Conservation (phyloP, 2,113 vertebrate genomes). For the Haliaeetus leucogaster region DNA sequence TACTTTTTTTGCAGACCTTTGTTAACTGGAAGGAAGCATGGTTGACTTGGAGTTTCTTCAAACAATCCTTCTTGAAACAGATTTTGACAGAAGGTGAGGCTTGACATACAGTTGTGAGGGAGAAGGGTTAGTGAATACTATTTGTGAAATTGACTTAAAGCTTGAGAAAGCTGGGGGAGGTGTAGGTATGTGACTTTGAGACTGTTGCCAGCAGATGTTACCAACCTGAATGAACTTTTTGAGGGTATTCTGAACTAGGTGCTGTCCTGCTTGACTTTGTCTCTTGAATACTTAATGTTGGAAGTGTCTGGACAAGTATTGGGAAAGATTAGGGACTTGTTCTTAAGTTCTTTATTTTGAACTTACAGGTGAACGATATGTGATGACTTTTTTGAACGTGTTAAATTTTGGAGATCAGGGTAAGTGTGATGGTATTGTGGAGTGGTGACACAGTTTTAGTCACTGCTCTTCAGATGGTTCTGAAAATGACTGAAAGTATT, state of each 20-base stretch:
- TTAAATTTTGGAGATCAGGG: slow-evolving; percentile 97
- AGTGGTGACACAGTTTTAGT: not conserved
- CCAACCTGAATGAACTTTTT: not conserved
- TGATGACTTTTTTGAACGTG: slow-evolving; percentile 97
- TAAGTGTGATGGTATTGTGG: slow-evolving; percentile 52
- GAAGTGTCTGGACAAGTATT: not conserved
- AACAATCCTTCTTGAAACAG: slow-evolving; percentile 97
- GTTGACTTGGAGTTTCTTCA: slow-evolving; percentile 96
- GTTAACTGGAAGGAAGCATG: slow-evolving; percentile 85
- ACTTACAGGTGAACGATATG: slow-evolving; percentile 88
- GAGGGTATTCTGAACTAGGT: not conserved
- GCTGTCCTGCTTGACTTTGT: not conserved
- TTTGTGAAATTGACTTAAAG: not conserved
- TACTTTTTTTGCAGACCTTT: slow-evolving; percentile 73
- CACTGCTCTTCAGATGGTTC: not conserved
- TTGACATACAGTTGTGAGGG: not conserved
- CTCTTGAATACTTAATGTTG: not conserved
- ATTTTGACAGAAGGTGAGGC: slow-evolving; percentile 91
- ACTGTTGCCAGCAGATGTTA: not conserved
- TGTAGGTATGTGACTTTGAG: not conserved
- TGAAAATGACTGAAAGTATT: not conserved
- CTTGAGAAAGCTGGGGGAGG: not conserved
- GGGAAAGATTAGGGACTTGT: not conserved
- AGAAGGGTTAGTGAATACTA: not conserved
- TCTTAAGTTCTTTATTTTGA: slow-evolving; percentile 27